These are phyloP conservation scores for Schrankia costaestrigalis DNA, from an alignment of 2,888 invertebrate species.

Conservation along the genomic window DNA sequence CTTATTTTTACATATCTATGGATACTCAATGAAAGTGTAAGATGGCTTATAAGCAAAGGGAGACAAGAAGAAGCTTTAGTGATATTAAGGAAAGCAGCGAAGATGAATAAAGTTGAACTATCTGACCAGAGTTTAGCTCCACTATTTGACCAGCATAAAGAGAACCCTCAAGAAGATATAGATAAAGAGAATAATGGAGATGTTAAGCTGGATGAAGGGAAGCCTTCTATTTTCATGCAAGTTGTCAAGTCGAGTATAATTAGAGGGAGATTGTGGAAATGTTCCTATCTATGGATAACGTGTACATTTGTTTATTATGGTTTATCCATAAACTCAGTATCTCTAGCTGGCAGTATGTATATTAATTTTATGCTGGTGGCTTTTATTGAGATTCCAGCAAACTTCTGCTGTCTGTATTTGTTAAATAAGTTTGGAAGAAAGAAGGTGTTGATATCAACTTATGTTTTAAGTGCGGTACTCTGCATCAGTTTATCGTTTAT, in stretches of 20 bases:
- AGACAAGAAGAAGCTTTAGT: slow-evolving; percentile 82
- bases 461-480: slow-evolving; percentile 82
- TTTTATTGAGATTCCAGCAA: slow-evolving; percentile 87
- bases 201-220: slow-evolving; percentile 14
- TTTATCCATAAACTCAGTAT: slow-evolving; percentile 87
- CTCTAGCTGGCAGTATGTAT: slow-evolving; percentile 87
- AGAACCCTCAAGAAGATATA: slow-evolving; percentile 11
- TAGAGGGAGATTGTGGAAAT: slow-evolving; percentile 79
- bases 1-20: slow-evolving; percentile 85
- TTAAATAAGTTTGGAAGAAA: slow-evolving; percentile 84
- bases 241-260: slow-evolving; percentile 80
- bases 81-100: slow-evolving; percentile 84
- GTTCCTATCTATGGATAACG: slow-evolving; percentile 89
- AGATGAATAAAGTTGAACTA: slow-evolving; percentile 79
- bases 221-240: slow-evolving; percentile 53
- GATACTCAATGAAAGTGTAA: slow-evolving; percentile 86
- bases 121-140: slow-evolving; percentile 62
- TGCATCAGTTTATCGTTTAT: slow-evolving; percentile 82
- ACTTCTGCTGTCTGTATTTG: slow-evolving; percentile 82
- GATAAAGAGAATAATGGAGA: slow-evolving; percentile 21
- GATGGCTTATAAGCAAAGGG: slow-evolving; percentile 88
- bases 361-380: slow-evolving; percentile 85
- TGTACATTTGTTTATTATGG: slow-evolving; percentile 91
- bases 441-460: slow-evolving; percentile 81
- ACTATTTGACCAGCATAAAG: slow-evolving; percentile 50